A percentile compares a stretch with the other conserved stretches of the same genome.
These are phyloP conservation scores for Aythya baeri DNA, from an alignment of 2,113 vertebrate species.

Conservation along the genomic window DNA sequence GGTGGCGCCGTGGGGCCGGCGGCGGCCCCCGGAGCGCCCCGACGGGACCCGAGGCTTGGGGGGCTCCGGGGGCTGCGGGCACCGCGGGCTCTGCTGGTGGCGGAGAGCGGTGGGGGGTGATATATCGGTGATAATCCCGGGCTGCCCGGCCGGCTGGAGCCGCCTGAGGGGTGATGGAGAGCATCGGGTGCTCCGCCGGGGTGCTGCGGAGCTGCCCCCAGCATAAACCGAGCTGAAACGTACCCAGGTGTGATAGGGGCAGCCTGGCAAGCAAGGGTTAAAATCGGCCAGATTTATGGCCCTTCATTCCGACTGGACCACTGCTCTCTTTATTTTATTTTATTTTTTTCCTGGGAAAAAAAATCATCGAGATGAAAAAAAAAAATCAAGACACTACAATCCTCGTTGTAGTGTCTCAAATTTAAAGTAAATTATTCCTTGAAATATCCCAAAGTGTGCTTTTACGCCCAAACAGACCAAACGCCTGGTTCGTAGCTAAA, in stretches of 20 bases:
- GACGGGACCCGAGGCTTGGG: background rate
- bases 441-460: background rate
- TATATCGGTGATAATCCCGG: fast-evolving
- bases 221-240: fast-evolving
- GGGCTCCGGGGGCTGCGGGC: background rate
- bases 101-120: fast-evolving
- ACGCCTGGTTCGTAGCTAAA: background rate
- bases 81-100: background rate
- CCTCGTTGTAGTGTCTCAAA: background rate
- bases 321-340: background rate
- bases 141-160: too few relatives aligned
- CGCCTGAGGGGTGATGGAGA: fast-evolving
- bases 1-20: slow-evolving; percentile 58
- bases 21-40: background rate
- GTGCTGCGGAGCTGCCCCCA: fast-evolving
- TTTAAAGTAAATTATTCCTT: background rate
- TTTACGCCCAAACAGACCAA: background rate
- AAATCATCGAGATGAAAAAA: too few relatives aligned
- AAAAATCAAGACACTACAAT: too few relatives aligned
- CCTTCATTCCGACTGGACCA: background rate
- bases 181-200: too few relatives aligned
- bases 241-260: fast-evolving
- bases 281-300: background rate
- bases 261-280: background rate
- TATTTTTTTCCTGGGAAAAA: background rate